Conservation (phyloP, 1,140 invertebrate genomes). For the Streblospio benedicti region DNA sequence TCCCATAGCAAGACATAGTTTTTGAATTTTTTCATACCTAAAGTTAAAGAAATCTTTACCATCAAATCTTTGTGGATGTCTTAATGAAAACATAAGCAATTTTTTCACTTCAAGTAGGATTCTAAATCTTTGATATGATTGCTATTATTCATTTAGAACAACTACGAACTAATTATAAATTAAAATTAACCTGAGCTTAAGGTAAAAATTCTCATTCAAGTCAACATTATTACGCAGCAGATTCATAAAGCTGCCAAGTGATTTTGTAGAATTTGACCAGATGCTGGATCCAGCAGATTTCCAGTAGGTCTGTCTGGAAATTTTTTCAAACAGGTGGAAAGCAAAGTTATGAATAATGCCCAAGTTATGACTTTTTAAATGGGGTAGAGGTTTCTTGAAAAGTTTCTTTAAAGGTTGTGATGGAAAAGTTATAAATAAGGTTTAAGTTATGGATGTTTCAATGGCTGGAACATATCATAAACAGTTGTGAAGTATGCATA, state of each 20-base stretch:
- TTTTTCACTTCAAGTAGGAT: no score
- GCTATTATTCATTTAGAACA: background rate
- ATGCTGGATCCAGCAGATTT: constrained; percentile 32
- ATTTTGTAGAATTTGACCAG: constrained; percentile 22
- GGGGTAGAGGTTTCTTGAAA: no score
- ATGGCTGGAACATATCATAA: no score
- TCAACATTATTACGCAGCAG: constrained; percentile 28
- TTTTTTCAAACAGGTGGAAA: no score
- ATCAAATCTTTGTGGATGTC: background rate
- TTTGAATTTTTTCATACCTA: constrained; percentile 18
- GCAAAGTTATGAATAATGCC: no score
- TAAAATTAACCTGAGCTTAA: constrained; percentile 27
- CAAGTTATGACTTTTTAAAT: no score
- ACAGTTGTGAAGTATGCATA: no score
- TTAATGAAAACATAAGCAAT: no score
- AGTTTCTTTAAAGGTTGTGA: no score
- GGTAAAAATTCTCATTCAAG: constrained; percentile 37
- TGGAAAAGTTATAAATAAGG: no score
- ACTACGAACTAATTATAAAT: background rate
- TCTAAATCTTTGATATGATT: background rate
- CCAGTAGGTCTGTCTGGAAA: no score
- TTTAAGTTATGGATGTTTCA: no score
- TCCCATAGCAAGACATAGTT: constrained; percentile 30
- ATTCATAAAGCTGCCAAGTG: constrained; percentile 20
- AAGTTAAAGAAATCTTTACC: background rate